These are phyloP conservation scores for Nymphalis polychloros DNA, from an alignment of 2,888 invertebrate genomes.

Conservation along the genomic window DNA sequence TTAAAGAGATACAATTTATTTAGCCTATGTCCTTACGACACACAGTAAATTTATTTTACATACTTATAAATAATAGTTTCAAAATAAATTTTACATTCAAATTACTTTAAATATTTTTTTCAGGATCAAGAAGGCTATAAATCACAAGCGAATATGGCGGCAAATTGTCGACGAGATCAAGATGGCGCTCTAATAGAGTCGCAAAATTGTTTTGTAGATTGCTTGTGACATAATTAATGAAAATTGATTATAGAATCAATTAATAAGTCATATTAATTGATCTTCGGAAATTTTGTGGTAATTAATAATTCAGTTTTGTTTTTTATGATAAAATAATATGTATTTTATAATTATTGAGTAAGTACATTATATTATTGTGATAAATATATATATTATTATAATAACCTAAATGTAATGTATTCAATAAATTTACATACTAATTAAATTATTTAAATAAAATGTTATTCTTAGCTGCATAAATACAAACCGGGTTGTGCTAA, in stretches of 20 bases:
- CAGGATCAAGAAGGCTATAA: conserved; percentile 12
- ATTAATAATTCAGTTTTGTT: neutral
- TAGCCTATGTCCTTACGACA: neutral
- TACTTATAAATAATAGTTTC: neutral
- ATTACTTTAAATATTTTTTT: conserved; percentile 3
- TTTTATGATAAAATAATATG: too few species aligned
- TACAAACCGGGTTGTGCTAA: conserved; percentile 45
- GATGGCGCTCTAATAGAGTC: conserved; percentile 45
- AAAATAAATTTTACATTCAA: neutral
- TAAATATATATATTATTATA: too few species aligned
- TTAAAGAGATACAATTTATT: neutral
- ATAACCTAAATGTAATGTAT: too few species aligned
- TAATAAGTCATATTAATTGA: neutral
- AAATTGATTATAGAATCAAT: conserved; percentile 17
- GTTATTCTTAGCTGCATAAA: conserved; percentile 46
- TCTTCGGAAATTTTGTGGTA: neutral
- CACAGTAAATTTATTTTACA: too few species aligned
- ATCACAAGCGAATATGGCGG: conserved; percentile 30
- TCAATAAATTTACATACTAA: neutral
- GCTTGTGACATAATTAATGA: conserved; percentile 40
- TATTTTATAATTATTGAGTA: too few species aligned
- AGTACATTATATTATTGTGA: too few species aligned
- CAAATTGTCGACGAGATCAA: conserved; percentile 36
- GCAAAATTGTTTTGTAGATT: conserved; percentile 55
- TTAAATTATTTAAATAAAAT: conserved; percentile 16